Base-by-base conservation (phyloP, 2,888 invertebrate species). In the Agrilus mali region DNA sequence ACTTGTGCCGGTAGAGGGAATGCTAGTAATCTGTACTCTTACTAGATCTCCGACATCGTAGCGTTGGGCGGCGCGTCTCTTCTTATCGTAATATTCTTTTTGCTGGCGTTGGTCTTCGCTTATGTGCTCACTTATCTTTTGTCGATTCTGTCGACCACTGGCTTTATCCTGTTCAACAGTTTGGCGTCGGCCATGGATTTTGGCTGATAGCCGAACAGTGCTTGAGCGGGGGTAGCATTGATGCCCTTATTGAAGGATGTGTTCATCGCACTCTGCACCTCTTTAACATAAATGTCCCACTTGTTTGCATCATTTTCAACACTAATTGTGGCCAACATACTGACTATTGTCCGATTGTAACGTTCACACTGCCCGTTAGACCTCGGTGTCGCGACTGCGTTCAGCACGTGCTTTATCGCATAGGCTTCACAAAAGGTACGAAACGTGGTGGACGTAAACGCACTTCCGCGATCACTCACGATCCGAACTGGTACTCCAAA, bases 361-460 rank as follows among this genome's bases (percentile, higher is more conserved):
- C 52, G 45, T 32, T 31, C 56, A 6, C 52, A 53, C 17, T 55
- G 55, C 3, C 55, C 56, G 38, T 55, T 59, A 1, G 57, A 56
- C 40, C 56, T 27, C 7, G 55, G 56, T 10, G 53, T 52, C 7
- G 54, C 52, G 14, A 45, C 42, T 10, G 45, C 45, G 38, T 35
- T 50, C 20, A 20, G 39, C 12, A 46, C 35, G 22, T 57, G 57
- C 14, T 55, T 50, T 7, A 57, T 53, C 3, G 47, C 50, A 13
- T 47, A 42, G 16, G 54, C 49, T 5, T 34, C 17, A 39, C 55
- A 57, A 27, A 53, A 55, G 3, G 42, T 37, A 48, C 4, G 40
- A 44, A 31, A 44, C 50, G 36, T 50, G 48, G 36, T n/a, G n/a
- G n/a, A n/a, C n/a, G n/a, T n/a, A n/a, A n/a, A n/a, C n/a, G n/a